These are phyloP conservation scores for Zaprionus inermis DNA, from an alignment of 1,140 invertebrate species.

Conservation along the genomic window DNA sequence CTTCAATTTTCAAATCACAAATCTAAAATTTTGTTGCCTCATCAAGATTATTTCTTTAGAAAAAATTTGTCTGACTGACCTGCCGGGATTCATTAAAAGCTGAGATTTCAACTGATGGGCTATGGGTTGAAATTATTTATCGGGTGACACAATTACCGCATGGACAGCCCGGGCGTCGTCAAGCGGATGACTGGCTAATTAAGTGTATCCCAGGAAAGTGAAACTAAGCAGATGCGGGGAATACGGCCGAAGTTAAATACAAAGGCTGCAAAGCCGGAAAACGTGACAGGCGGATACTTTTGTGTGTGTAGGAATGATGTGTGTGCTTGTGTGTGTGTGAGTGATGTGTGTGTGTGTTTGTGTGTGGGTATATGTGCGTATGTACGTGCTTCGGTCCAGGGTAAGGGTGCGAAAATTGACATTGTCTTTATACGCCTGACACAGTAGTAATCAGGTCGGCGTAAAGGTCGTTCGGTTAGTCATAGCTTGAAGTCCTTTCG, in stretches of 20 bases:
- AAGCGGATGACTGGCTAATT: slow-evolving; percentile 6
- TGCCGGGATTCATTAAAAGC: background rate
- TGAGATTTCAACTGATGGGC: background rate
- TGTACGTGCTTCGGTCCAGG: background rate
- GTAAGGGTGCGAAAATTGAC: slow-evolving; percentile 8
- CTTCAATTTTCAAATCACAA: background rate
- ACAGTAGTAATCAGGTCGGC: slow-evolving; percentile 1
- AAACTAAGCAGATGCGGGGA: slow-evolving; percentile 9
- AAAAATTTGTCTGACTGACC: background rate
- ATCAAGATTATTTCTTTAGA: background rate
- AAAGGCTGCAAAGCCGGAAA: slow-evolving; percentile 5
- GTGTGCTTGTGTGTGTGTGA: background rate
- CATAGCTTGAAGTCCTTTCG: slow-evolving; percentile 25
- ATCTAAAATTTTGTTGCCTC: background rate
- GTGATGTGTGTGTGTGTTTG: background rate
- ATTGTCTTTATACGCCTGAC: background rate
- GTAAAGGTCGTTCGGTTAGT: slow-evolving; percentile 56
- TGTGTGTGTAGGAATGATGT: background rate
- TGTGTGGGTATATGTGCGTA: background rate
- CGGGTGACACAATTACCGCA: slow-evolving; percentile 1
- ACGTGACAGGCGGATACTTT: background rate
- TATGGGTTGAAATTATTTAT: background rate
- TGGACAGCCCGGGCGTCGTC: background rate
- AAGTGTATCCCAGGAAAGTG: slow-evolving; percentile 4
- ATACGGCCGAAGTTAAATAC: background rate